These are phyloP conservation scores for Fragum fragum DNA, from an alignment of 2,888 invertebrate species.

Conservation along the genomic window DNA sequence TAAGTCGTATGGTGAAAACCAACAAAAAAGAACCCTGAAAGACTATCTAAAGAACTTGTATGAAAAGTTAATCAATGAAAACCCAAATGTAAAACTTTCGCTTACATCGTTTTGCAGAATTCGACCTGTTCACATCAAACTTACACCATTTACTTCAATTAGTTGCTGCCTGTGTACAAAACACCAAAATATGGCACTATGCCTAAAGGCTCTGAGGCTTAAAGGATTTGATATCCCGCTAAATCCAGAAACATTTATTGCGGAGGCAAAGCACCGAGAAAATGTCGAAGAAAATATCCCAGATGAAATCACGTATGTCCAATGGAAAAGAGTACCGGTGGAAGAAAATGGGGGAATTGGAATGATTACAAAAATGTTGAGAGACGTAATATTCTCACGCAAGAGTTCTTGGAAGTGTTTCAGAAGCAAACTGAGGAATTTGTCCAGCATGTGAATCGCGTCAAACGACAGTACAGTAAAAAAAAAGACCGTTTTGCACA, in stretches of 20 bases:
- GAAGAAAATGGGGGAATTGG: constrained; percentile 21
- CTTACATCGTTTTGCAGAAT: constrained; percentile 37
- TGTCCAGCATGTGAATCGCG: constrained; percentile 17
- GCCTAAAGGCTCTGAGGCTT: constrained; percentile 13
- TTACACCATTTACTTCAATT: constrained; percentile 30
- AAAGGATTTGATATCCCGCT: constrained; percentile 13
- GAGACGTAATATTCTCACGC: not conserved
- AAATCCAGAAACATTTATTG: constrained; percentile 40
- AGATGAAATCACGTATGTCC: constrained; percentile 20
- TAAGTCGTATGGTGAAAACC: constrained; percentile 21
- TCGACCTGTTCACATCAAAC: constrained; percentile 11
- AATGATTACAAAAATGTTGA: constrained; percentile 32
- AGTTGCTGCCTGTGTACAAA: constrained; percentile 45
- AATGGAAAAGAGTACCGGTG: constrained; percentile 46
- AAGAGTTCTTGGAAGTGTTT: constrained; percentile 23
- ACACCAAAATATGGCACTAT: constrained; percentile 42
- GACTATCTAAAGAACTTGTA: constrained; percentile 48
- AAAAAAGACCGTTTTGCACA: constrained; percentile 16
- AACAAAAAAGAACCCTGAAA: constrained; percentile 33
- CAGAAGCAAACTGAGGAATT: constrained; percentile 13
- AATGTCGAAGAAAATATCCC: constrained; percentile 5
- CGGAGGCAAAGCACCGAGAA: constrained; percentile 6
- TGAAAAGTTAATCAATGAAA: constrained; percentile 37
- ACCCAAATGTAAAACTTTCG: constrained; percentile 32
- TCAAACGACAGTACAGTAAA: constrained; percentile 31